Conservation (phyloP, 2,113 vertebrate species). For the Mus spicilegus region DNA sequence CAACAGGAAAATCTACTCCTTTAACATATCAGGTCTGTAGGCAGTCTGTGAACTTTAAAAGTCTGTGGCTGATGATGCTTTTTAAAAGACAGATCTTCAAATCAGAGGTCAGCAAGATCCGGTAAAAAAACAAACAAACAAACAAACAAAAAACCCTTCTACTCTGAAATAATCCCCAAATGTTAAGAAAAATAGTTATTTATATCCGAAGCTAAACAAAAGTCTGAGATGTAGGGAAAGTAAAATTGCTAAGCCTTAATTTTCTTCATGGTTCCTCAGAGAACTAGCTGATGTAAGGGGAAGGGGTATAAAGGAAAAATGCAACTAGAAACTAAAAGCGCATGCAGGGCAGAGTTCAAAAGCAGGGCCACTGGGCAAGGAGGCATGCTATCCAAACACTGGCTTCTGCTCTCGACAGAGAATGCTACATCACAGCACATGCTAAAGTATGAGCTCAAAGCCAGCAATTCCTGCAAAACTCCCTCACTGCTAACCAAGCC, state of each 20-base stretch:
- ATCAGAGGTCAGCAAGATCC: conserved; percentile 87
- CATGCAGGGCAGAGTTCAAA: neutral
- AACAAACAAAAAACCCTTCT: conserved; percentile 62
- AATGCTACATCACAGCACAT: neutral
- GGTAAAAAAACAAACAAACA: conserved; percentile 37
- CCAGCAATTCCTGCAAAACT: neutral
- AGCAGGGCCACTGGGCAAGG: neutral
- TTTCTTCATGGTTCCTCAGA: neutral
- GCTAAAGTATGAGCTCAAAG: neutral
- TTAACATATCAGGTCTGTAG: conserved; percentile 89
- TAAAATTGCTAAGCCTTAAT: conserved; percentile 30
- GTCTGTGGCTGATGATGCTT: conserved; percentile 84
- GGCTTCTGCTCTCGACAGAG: neutral
- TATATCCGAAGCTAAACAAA: conserved; percentile 1
- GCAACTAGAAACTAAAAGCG: neutral
- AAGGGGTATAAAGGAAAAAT: neutral
- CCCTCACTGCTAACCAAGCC: too few relatives aligned
- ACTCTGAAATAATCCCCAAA: conserved; percentile 79
- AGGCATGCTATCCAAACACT: neutral
- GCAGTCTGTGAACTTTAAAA: conserved; percentile 87
- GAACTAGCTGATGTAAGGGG: neutral
- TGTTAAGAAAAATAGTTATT: conserved; percentile 39
- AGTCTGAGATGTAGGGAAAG: conserved; percentile 31
- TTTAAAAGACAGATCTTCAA: conserved; percentile 85
- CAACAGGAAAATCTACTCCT: conserved; percentile 93